Evolutionary conservation across 2,797 vertebrate genomes (phyloP), one percentile per base, ranked within the genome.

Genomic region (Macroramphosus scolopax): DNA sequence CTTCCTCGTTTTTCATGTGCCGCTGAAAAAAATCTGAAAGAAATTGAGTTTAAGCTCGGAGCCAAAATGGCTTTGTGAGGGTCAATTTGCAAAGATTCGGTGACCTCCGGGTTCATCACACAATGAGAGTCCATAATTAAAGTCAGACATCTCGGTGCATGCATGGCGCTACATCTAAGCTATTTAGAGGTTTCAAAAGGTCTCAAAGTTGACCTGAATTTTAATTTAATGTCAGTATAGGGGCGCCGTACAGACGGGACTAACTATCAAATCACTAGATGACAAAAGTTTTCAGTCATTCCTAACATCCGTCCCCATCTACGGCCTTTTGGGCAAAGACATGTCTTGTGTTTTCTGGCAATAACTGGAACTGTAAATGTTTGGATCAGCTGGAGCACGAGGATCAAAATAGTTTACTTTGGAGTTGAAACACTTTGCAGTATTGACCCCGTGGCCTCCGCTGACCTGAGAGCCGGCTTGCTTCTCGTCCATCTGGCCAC

Each of bases 361-460:
- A 55, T 66, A 54, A 63, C 58, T 52, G 58, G 43, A 53, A 74
- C 70, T 80, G 83, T 72, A 80, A 81, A 77, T 77, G 78, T 71
- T 81, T 77, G 73, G 59, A 77, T 76, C 68, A 45, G 72, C 30
- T 72, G 61, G 72, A 67, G 64, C 32, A 12, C 43, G 12, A 26
- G 57, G 72, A 81, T 85, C 73, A 71, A 62, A 79, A 74, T 17
- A 76, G 79, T 80, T 87, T 80, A 76, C 69, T 55, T 67, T 81
- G 39, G 69, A 73, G 41, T 47, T 29, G 49, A 56, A 67, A 68
- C 66, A 26, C 52, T 80, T 81, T 80, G 61, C 66, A 44, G 51
- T 82, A 81, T 82, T 81, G 77, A 78, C 78, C 76, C 48, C 22
- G 24, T 57, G 65, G 72, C 44, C 12, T 18, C 5, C 17, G 47